Conservation (phyloP, 1,140 invertebrate genomes). For the Pissodes strobi region DNA sequence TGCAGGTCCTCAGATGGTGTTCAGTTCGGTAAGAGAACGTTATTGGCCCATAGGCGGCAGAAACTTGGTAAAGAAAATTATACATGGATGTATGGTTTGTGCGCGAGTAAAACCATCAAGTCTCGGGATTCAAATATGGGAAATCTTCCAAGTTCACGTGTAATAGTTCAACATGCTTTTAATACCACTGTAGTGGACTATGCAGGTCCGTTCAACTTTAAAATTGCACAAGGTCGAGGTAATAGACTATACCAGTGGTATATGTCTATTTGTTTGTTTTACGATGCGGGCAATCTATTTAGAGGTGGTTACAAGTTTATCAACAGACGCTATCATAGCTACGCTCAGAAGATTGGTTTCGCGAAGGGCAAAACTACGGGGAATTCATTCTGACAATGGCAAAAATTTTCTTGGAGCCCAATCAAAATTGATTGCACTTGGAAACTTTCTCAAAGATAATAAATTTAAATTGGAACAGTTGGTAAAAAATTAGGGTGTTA, state of each 20-base stretch:
- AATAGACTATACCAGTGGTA: too few relatives aligned
- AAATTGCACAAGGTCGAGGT: too few relatives aligned
- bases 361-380: slow-evolving; percentile 39
- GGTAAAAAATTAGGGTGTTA: slow-evolving; percentile 11
- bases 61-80: slow-evolving; percentile 22
- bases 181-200: too few relatives aligned
- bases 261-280: slow-evolving; percentile 47
- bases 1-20: slow-evolving; percentile 33
- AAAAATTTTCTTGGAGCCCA: slow-evolving; percentile 31
- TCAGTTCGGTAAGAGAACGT: slow-evolving; percentile 27
- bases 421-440: slow-evolving; percentile 1
- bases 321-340: slow-evolving; percentile 40
- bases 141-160: slow-evolving; percentile 43
- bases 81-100: slow-evolving; percentile 27
- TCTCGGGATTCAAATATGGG: slow-evolving; percentile 45
- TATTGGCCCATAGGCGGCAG: slow-evolving; percentile 40
- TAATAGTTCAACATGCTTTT: slow-evolving; percentile 29
- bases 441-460: neutral
- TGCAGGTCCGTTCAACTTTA: too few relatives aligned
- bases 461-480: neutral
- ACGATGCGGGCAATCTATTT: slow-evolving; percentile 48
- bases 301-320: too few relatives aligned
- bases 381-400: slow-evolving; percentile 42
- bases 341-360: slow-evolving; percentile 46
- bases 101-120: slow-evolving; percentile 19